A percentile compares a stretch with the other conserved stretches of the same genome.
These are phyloP conservation scores for Gonatopus flavifemur DNA, from an alignment of 1,140 invertebrate genomes.

Conservation along the genomic window DNA sequence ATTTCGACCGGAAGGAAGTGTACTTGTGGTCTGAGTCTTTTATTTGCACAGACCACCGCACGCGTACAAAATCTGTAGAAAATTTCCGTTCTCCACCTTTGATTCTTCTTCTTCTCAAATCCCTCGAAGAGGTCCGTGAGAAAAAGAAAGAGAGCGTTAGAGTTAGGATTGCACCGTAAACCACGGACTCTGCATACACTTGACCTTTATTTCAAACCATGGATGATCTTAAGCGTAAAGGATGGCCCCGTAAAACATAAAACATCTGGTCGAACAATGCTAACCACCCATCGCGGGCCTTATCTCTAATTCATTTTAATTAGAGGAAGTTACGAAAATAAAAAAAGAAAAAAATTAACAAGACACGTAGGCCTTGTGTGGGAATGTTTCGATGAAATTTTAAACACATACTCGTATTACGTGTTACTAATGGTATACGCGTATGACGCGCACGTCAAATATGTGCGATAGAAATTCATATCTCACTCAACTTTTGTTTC, in stretches of 20 bases:
- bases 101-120: background rate
- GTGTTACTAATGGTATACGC: conserved; percentile 1
- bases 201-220: conserved; percentile 52
- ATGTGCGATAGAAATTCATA: background rate
- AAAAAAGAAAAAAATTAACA: too few species aligned
- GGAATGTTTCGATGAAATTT: conserved; percentile 40
- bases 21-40: too few species aligned
- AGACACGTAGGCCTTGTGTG: conserved; percentile 26
- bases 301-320: conserved; percentile 55
- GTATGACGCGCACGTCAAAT: background rate
- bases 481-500: conserved; percentile 7
- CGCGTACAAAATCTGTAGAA: too few species aligned
- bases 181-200: conserved; percentile 42
- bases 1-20: too few species aligned
- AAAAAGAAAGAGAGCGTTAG: conserved; percentile 19
- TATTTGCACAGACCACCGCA: too few species aligned
- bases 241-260: conserved; percentile 36
- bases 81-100: background rate
- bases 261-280: conserved; percentile 40
- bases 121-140: background rate
- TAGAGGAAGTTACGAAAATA: conserved; percentile 54
- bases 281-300: conserved; percentile 30
- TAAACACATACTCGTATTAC: conserved; percentile 13
- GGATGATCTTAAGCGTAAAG: conserved; percentile 39
- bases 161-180: conserved; percentile 20